These are phyloP conservation scores for Perizoma affinitatum DNA, from an alignment of 2,888 invertebrate genomes.

Conservation along the genomic window DNA sequence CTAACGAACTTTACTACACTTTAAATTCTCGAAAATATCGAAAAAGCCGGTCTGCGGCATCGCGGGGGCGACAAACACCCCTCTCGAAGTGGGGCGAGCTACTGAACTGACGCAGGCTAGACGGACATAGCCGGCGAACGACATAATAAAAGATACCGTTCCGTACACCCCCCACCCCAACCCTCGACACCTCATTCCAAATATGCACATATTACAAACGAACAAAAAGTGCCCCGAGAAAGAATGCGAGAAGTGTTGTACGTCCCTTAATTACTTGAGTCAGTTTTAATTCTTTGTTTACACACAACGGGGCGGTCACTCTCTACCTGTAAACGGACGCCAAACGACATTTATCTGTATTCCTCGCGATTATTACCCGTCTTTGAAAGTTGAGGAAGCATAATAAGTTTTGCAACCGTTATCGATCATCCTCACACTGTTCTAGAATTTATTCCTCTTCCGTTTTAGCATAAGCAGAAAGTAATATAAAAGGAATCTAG, in stretches of 20 bases:
- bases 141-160: slow-evolving; percentile 64
- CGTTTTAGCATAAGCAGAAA: slow-evolving; percentile 32
- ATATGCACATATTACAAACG: slow-evolving; percentile 72
- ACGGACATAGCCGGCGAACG: slow-evolving; percentile 50
- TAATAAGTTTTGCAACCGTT: slow-evolving; percentile 29
- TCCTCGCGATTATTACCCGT: slow-evolving; percentile 45
- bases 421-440: slow-evolving; percentile 31
- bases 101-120: slow-evolving; percentile 63
- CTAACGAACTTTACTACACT: slow-evolving; percentile 63
- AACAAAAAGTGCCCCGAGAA: slow-evolving; percentile 61
- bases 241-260: slow-evolving; percentile 65
- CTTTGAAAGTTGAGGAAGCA: slow-evolving; percentile 30
- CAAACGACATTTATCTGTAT: slow-evolving; percentile 48
- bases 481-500: slow-evolving; percentile 43
- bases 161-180: slow-evolving; percentile 60
- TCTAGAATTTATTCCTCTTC: slow-evolving; percentile 20
- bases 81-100: slow-evolving; percentile 61
- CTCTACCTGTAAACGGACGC: slow-evolving; percentile 55
- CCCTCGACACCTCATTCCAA: slow-evolving; percentile 60
- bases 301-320: slow-evolving; percentile 49
- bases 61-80: slow-evolving; percentile 66
- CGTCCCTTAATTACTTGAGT: slow-evolving; percentile 56
- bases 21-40: slow-evolving; percentile 49
- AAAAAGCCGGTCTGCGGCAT: slow-evolving; percentile 53
- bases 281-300: slow-evolving; percentile 52